A percentile compares a stretch with the other conserved stretches of the same genome.
phyloP scores from a whole-genome alignment of 1,140 invertebrate species.

The Rhagoletis pomonella region DNA sequence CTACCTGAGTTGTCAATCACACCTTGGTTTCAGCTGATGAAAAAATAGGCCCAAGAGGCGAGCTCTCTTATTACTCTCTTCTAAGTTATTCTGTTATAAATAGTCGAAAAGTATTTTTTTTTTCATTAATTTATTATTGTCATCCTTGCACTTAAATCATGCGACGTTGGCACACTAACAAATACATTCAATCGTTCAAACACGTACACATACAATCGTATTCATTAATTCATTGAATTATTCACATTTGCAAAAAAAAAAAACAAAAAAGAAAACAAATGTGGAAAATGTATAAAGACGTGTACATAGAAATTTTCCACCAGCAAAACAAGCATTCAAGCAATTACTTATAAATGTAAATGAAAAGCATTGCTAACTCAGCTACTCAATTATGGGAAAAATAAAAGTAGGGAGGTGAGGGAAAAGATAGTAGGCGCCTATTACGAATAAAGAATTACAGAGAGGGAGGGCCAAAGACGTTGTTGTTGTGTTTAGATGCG shows the following conservation, averaged over 20 bases:
- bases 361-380: neutral
- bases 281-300: slow-evolving; percentile 9
- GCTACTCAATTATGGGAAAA: neutral
- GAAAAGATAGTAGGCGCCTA: no score
- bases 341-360: slow-evolving; percentile 44
- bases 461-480: neutral
- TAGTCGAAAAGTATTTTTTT: neutral
- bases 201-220: neutral
- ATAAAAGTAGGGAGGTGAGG: neutral
- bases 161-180: neutral
- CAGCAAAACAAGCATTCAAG: neutral
- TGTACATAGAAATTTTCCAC: slow-evolving; percentile 33
- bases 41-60: no score
- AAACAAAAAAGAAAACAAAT: neutral
- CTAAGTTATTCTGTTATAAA: no score
- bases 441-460: neutral
- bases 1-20: no score
- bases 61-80: no score
- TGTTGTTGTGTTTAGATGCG: neutral
- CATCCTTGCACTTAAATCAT: neutral
- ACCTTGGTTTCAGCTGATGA: no score
- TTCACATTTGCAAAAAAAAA: slow-evolving; percentile 25
- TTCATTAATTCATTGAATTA: slow-evolving; percentile 33
- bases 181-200: neutral
- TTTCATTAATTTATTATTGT: slow-evolving; percentile 17